A percentile compares a stretch with the other conserved stretches of the same genome.
These are phyloP conservation scores for Neogale vison DNA, from an alignment of 2,113 vertebrate genomes.

Conservation along the genomic window DNA sequence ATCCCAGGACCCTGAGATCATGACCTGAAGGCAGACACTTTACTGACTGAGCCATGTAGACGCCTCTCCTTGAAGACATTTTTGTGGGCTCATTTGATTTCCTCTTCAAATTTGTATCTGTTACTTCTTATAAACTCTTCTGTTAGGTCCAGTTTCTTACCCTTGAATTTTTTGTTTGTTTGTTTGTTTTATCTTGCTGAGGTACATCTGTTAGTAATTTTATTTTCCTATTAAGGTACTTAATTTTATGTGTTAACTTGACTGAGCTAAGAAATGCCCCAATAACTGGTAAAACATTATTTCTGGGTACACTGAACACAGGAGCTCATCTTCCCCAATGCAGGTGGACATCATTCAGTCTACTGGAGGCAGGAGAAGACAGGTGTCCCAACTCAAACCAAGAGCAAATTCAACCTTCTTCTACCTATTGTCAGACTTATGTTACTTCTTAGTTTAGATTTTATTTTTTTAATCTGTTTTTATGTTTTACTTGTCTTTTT, in stretches of 20 bases:
- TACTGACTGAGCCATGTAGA: neutral
- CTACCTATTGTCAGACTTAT: neutral
- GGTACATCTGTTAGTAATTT: neutral
- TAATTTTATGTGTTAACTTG: neutral
- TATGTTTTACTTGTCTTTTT: neutral
- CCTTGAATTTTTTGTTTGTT: neutral
- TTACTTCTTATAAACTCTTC: neutral
- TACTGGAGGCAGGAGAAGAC: neutral
- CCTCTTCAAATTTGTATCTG: neutral
- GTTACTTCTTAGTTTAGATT: neutral
- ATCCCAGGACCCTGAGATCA: neutral
- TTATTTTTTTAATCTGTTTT: neutral
- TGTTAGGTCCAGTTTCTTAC: neutral
- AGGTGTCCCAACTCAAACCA: neutral
- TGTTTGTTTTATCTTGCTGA: neutral
- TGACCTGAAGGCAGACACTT: neutral
- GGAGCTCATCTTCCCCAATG: neutral
- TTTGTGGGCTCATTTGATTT: neutral
- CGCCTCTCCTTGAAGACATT: neutral
- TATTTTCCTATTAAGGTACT: neutral
- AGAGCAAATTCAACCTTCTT: too few relatives aligned
- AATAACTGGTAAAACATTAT: neutral
- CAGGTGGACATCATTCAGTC: neutral
- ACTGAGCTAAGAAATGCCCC: neutral
- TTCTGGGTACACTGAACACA: neutral